phyloP scores from a whole-genome alignment of 2,113 vertebrate genomes.

The Furnarius figulus region DNA sequence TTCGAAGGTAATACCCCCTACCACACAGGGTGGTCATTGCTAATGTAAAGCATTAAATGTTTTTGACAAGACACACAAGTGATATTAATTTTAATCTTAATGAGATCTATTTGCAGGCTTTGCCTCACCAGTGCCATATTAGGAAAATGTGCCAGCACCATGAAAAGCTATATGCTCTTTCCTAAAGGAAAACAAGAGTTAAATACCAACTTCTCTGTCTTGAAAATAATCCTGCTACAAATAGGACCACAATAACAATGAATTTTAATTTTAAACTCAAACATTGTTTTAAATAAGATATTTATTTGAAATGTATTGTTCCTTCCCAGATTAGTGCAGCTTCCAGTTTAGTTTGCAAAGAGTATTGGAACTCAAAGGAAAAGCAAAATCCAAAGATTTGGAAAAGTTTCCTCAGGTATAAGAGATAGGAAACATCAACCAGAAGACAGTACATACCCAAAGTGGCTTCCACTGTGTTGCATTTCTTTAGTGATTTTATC shows the following conservation, averaged over 20 bases:
- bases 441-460: neutral
- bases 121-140: neutral
- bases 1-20: neutral
- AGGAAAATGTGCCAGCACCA: neutral
- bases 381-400: neutral
- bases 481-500: neutral
- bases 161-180: neutral
- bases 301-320: neutral
- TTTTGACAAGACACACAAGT: neutral
- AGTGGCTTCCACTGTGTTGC: neutral
- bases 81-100: neutral
- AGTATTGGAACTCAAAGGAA: neutral
- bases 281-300: neutral
- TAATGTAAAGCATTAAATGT: neutral
- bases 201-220: neutral
- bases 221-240: neutral
- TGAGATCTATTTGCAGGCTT: neutral
- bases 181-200: neutral
- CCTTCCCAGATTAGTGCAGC: neutral
- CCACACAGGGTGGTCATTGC: neutral
- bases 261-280: neutral
- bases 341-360: neutral
- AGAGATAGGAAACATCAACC: neutral
- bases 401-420: neutral
- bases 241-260: neutral